Conservation (phyloP, 2,797 vertebrate species). For the Betta splendens region DNA sequence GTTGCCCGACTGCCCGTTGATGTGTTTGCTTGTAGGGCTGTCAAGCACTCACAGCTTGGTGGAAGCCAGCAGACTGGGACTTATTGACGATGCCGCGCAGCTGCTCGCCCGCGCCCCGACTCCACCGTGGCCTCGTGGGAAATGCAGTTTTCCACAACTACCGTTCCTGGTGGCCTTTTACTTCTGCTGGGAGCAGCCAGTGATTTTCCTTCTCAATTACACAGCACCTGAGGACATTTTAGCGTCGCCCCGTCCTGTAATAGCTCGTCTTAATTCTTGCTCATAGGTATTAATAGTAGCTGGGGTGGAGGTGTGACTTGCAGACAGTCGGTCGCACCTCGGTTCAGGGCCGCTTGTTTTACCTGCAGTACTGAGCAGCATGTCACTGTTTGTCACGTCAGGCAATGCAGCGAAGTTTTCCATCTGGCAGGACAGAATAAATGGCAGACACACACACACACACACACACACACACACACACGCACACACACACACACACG, state of each 20-base stretch:
- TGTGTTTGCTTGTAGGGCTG: constrained; percentile 71
- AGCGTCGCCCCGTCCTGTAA: constrained; percentile 45
- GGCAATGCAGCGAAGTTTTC: constrained; percentile 36
- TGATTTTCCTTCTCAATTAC: constrained; percentile 71
- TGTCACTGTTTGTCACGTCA: constrained; percentile 56
- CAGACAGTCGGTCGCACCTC: constrained; percentile 29
- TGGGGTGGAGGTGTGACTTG: too few species aligned
- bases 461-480: constrained; percentile 31
- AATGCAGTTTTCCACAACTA: constrained; percentile 70
- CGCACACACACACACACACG: constrained; percentile 63
- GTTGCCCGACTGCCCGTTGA: constrained; percentile 60
- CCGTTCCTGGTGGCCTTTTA: constrained; percentile 39
- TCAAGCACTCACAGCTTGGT: constrained; percentile 74
- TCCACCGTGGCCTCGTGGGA: constrained; percentile 67
- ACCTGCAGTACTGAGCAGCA: constrained; percentile 37
- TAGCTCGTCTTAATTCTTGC: constrained; percentile 54
- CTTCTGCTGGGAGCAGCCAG: constrained; percentile 54
- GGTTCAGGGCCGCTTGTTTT: constrained; percentile 25
- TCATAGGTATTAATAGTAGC: constrained; percentile 47
- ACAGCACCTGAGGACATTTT: constrained; percentile 71
- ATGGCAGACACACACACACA: constrained; percentile 51
- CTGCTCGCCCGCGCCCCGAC: constrained; percentile 56
- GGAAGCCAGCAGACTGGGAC: constrained; percentile 66
- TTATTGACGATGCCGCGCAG: constrained; percentile 63
- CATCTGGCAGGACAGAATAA: constrained; percentile 53